A percentile compares a stretch with the other conserved stretches of the same genome.
These are phyloP conservation scores for Lasioglossum pauxillum DNA, from an alignment of 2,888 invertebrate species.

Conservation along the genomic window DNA sequence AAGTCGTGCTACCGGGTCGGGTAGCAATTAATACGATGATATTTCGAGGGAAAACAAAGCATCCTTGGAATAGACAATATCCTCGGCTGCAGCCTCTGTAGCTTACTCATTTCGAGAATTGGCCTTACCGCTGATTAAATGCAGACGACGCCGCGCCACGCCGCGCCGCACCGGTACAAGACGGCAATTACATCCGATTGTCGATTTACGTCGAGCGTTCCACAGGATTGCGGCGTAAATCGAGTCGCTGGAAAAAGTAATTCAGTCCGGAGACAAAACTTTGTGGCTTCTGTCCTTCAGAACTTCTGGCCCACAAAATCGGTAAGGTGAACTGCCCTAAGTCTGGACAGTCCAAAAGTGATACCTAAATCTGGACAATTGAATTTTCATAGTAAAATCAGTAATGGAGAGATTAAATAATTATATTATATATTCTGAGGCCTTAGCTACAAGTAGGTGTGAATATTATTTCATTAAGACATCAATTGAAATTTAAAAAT, in stretches of 20 bases:
- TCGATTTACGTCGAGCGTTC: constrained; percentile 29
- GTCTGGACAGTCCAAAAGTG: too few species aligned
- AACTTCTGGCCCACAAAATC: neutral
- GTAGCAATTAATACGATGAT: constrained; percentile 14
- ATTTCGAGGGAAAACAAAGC: neutral
- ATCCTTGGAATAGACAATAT: neutral
- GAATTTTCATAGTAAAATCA: too few species aligned
- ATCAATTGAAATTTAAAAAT: too few species aligned
- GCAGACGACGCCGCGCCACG: constrained; percentile 7
- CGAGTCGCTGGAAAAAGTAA: constrained; percentile 14
- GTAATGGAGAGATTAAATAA: too few species aligned
- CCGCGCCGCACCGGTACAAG: constrained; percentile 4
- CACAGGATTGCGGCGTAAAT: constrained; percentile 22
- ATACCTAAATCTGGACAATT: too few species aligned
- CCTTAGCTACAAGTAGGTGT: too few species aligned
- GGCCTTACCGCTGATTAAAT: constrained; percentile 35
- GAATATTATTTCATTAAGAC: too few species aligned
- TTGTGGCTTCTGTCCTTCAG: neutral
- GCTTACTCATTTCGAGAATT: constrained; percentile 21
- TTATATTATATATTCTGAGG: too few species aligned
- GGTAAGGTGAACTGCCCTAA: too few species aligned
- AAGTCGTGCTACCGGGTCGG: neutral
- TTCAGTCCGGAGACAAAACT: constrained; percentile 4
- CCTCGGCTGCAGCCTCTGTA: neutral
- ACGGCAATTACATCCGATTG: constrained; percentile 30